Conservation (phyloP, 1,140 invertebrate species). For the Penaeus chinensis region DNA sequence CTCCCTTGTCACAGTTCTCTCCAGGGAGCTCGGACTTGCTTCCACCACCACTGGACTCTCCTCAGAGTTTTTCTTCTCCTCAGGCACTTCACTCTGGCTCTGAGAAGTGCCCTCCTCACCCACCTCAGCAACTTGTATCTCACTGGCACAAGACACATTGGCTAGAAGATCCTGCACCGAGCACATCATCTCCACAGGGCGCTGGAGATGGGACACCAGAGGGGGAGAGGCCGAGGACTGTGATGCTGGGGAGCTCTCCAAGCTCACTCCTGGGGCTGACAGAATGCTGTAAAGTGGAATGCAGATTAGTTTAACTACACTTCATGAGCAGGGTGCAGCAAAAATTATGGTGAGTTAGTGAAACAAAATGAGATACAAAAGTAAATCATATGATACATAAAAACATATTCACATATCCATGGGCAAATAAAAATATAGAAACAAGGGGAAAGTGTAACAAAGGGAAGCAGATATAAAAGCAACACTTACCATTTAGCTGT, state of each 20-base stretch:
- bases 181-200: conserved; percentile 51
- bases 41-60: background rate
- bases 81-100: background rate
- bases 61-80: background rate
- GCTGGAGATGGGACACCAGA: background rate
- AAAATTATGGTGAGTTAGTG: no score
- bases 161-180: conserved; percentile 61
- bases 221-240: background rate
- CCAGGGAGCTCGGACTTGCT: conserved; percentile 35
- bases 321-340: no score
- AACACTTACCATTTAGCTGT: conserved; percentile 20
- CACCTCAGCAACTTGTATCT: conserved; percentile 18
- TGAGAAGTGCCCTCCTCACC: background rate
- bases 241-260: conserved; percentile 41
- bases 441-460: no score
- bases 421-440: no score
- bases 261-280: conserved; percentile 45
- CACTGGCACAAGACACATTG: conserved; percentile 58
- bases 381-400: no score
- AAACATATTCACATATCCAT: no score
- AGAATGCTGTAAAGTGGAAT: conserved; percentile 32
- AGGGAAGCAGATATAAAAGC: no score
- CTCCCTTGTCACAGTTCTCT: conserved; percentile 40
- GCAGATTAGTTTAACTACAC: background rate
- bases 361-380: no score